Evolutionary conservation across 2,113 vertebrate genomes (phyloP).

Genomic region (Indicator indicator): DNA sequence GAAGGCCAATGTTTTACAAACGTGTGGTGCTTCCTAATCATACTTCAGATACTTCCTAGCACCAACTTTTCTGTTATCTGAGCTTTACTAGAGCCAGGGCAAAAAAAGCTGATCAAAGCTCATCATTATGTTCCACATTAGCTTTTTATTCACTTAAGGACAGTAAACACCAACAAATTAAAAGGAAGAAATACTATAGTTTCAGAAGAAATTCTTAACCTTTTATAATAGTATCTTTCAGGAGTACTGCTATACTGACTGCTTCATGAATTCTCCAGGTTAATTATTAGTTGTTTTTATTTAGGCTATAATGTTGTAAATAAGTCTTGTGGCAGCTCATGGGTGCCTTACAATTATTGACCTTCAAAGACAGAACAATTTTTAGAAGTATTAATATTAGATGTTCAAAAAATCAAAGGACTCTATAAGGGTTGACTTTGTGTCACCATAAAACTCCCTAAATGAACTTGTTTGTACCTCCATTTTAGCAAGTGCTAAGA

Average conservation of each 20-base stretch:
- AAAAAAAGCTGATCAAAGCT: neutral
- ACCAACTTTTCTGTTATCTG: neutral
- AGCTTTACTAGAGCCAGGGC: neutral
- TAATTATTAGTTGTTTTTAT: neutral
- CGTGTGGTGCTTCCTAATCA: neutral
- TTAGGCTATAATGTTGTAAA: neutral
- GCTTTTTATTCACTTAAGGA: neutral
- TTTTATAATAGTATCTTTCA: neutral
- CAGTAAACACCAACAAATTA: neutral
- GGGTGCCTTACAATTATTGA: neutral
- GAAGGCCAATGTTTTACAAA: neutral
- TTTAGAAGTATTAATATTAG: neutral
- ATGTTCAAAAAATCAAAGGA: neutral
- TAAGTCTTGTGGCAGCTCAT: neutral
- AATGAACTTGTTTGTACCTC: neutral
- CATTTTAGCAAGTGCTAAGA: too few species aligned
- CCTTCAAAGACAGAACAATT: neutral
- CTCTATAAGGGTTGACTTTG: neutral
- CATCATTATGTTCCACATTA: neutral
- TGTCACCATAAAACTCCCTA: neutral
- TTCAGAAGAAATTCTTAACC: neutral
- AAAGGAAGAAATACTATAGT: neutral
- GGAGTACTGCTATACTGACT: neutral
- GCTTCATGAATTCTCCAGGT: neutral
- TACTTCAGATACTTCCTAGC: neutral